Evolutionary conservation across 2,797 vertebrate species (phyloP), one percentile per base, ranked within the genome.

Genomic region (Micrastur ruficollis): DNA sequence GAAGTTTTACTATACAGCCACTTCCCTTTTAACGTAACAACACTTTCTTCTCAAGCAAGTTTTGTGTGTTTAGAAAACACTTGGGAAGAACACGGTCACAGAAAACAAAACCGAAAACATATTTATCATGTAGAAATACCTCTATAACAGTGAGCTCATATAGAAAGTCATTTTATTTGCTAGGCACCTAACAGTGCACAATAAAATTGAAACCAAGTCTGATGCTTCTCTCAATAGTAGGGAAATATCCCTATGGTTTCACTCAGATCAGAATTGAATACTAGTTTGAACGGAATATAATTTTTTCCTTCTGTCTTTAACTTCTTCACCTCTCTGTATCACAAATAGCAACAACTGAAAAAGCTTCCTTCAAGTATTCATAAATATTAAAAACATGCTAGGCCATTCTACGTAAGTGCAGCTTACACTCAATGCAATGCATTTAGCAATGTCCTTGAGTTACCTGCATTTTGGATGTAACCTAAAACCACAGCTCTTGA

Each of bases 381-480:
- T 63, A 71, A 83, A 62, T 59, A 58, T 34, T 42, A 55, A 81
- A 81, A 93, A 23, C 65, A 59, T 7, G 3, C 22, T 78, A 34
- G 12, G 31, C n/a, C 46, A 50, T 52, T 89, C 49, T 70, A 31
- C 9, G 53, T 29, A 61, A 89, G 14, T 34, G 19, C 74, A 86
- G 26, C 20, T 79, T 63, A 29, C 14, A 25, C 21, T 55, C 49
- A 46, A 6, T 38, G 32, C 21, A 53, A 34, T 49, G 11, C 16
- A 56, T 86, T 93, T 63, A 84, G 32, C 67, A 95, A 89, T 61
- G 73, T 93, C 93, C 94, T 96, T 95, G 94, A 67, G 71, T 93
- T 71, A 96, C 85, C 87, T 95, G 78, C 17, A 68, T 80, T 95
- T 91, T 88, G 31, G 34, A 89, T 85, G 86, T 93, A 97, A 96